These are phyloP conservation scores for Laticauda colubrina DNA, from an alignment of 2,113 vertebrate genomes.

Conservation along the genomic window DNA sequence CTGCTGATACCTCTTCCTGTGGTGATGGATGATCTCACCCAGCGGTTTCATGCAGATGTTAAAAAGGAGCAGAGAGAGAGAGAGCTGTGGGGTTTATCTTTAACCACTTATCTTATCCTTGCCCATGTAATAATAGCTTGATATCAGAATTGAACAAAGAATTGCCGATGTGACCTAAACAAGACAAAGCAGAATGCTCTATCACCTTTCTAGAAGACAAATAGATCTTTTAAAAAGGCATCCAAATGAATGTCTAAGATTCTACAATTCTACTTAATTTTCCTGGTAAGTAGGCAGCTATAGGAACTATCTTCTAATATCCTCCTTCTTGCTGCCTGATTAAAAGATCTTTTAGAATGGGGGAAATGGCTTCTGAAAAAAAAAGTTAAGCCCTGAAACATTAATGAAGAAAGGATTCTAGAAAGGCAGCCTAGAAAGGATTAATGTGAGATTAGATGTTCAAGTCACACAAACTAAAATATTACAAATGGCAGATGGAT, in stretches of 20 bases:
- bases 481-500: conserved; percentile 53
- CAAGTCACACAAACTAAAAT: conserved; percentile 38
- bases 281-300: conserved; percentile 65
- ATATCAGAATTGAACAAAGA: neutral
- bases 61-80: neutral
- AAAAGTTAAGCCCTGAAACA: conserved; percentile 57
- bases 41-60: neutral
- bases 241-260: conserved; percentile 64
- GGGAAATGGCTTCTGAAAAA: conserved; percentile 50
- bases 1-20: neutral
- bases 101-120: neutral
- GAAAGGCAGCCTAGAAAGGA: conserved; percentile 60
- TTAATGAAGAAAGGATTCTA: conserved; percentile 53
- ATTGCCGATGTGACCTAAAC: neutral
- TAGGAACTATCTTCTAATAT: conserved; percentile 53
- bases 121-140: neutral
- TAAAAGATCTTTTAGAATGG: conserved; percentile 52
- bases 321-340: conserved; percentile 44
- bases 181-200: neutral
- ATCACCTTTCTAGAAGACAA: neutral
- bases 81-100: neutral
- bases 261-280: conserved; percentile 63
- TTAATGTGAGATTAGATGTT: conserved; percentile 54
- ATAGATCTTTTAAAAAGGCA: neutral
- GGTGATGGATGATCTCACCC: neutral